Base-by-base conservation (phyloP, 2,797 vertebrate genomes). In the Meriones psammophilus region DNA sequence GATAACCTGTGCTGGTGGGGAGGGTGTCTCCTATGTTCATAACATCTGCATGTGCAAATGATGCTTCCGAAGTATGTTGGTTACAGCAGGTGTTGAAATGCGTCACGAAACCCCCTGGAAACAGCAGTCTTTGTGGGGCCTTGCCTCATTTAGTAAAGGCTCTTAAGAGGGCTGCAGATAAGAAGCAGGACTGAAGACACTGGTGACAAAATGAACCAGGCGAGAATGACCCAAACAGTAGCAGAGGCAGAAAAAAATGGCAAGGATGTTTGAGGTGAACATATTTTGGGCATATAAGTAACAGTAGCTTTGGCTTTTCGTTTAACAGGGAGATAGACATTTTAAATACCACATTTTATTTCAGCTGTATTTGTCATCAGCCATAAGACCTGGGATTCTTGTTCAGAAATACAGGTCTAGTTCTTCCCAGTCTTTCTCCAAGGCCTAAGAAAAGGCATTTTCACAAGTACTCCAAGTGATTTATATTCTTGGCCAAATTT, bases 401-500 rank as follows among this genome's bases (percentile, higher is more conserved):
- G 39, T 84, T 92, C 33, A 96, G 77, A 92, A 89, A 54, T 36
- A 56, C 0, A 89, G 36, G 79, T 54, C 77, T 60, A 77, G 10
- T 39, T 18, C 33, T 42, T 77, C 28, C 5, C 26, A 83, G 5
- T 85, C 14, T 26, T 20, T 86, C 89, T 87, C 28, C 26, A 68
- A 83, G 68, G 8, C 76, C n/a, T 69, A 24, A 26, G 77, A 54
- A 78, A 56, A 79, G 0, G 36, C 8, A 68, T 80, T 89, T 88
- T 42, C 64, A 73, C 74, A 94, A 78, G 30, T 74, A 46, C 22
- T 92, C 18, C 22, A 87, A 50, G 26, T 89, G 66, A 92, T 58
- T 92, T 93, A n/a, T 90, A 89, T 91, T 79, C 92, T 87, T 77
- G 78, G 68, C 64, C 81, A 79, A 64, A 50, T 94, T 89, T 73